Evolutionary conservation across 2,888 invertebrate species (phyloP), one percentile per base, ranked within the genome.

Genomic region (Eurytoma adleriae): DNA sequence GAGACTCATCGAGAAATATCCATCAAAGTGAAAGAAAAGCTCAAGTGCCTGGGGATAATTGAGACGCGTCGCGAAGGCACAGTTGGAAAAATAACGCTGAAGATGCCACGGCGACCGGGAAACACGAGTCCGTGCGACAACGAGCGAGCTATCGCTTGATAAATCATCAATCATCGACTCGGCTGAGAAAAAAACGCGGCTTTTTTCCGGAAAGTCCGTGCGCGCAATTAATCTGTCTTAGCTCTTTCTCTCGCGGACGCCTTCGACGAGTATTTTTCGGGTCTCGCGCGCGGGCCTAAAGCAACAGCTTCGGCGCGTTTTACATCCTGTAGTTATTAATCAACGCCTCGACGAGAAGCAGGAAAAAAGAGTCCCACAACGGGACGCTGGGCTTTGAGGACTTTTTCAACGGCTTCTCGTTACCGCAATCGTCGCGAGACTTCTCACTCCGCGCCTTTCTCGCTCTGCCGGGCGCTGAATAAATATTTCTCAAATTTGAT

Each of bases 311-410:
- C 56, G n/a, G 50, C 61, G 67, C 50, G 50, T 54, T 85, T 84
- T 83, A 84, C 84, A 86, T 86, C 85, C 82, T 82, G 74, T 54
- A 76, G 84, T 84, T 83, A 88, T 88, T 87, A 87, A 87, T 88
- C 88, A 87, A 70, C 66, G 75, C 66, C 66, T 79, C 54, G 70
- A 59, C 50, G 69, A 74, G 62, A 54, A 30, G 7, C 30, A 30
- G 30, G 30, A 40, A 50, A 69, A 67, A 71, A 69, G 30, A 66
- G 27, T 18, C 64, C 20, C 27, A 27, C 24, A 71, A 57, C 27
- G 57, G 27, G 59, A 59, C 30, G 2, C 30, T 50, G 57, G 59
- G 57, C 71, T 70, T 68, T 27, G 20, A 62, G 62, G 30, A 62
- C 2, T 27, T 68, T 68, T 68, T 62, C 24, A 14, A 48, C 12